Conservation (phyloP, 2,797 vertebrate species). For the Gallinago nigripennis region DNA sequence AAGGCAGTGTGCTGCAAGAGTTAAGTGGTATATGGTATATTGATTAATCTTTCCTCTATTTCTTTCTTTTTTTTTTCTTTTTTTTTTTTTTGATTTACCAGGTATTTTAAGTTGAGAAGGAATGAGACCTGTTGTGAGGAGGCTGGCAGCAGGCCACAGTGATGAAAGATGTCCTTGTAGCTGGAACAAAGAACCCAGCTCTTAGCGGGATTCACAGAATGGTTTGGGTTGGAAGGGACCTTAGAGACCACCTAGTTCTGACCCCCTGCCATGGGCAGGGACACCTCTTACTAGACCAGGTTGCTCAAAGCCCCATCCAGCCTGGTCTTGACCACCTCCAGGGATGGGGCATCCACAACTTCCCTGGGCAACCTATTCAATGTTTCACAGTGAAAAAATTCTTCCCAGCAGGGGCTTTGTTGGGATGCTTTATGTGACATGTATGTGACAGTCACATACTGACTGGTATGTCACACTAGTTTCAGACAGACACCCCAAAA, state of each 20-base stretch:
- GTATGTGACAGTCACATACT: no score
- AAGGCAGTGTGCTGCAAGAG: rapidly evolving
- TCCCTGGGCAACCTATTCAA: background rate
- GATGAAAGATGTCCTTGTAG: background rate
- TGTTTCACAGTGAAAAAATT: background rate
- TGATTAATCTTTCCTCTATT: background rate
- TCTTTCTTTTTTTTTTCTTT: background rate
- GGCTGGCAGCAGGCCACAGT: background rate
- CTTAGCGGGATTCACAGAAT: background rate
- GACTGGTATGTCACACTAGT: background rate
- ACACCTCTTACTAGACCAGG: background rate
- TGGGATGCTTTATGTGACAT: background rate
- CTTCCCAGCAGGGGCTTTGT: background rate
- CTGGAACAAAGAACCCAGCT: background rate
- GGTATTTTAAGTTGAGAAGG: background rate
- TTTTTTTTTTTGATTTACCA: background rate
- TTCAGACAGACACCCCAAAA: background rate
- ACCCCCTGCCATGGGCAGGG: background rate
- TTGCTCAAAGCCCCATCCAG: background rate
- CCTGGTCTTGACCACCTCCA: background rate
- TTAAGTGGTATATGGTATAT: background rate
- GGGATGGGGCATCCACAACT: background rate
- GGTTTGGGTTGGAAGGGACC: background rate
- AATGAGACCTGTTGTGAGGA: background rate
- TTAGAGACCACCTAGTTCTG: background rate